phyloP scores from a whole-genome alignment of 2,113 vertebrate species.

The cattle (Bos taurus) region ARS-UCD2.0 NC_037356.1:2643501-2644000 shows the following conservation, averaged over 20 bases:
- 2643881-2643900: not conserved
- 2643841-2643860: not conserved
- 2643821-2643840: not conserved
- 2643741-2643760: not conserved
- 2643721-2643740: not conserved
- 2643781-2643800: not conserved
- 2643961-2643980: not conserved
- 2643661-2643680: not conserved
- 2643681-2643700: not conserved
- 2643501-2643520: not conserved
- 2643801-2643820: not conserved
- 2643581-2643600: not conserved
- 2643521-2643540: not conserved
- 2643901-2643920: not conserved
- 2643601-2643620: not conserved
- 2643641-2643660: not conserved
- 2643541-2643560: not conserved
- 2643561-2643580: not conserved
- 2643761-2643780: not conserved
- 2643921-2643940: not conserved
- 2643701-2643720: not conserved
- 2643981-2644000: not conserved
- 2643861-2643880: not conserved
- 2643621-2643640: not conserved
- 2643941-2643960: not conserved